A percentile compares a stretch with the other conserved stretches of the same genome.
These are phyloP conservation scores for Danionella cerebrum DNA, from an alignment of 2,113 vertebrate species.

Conservation along the genomic window DNA sequence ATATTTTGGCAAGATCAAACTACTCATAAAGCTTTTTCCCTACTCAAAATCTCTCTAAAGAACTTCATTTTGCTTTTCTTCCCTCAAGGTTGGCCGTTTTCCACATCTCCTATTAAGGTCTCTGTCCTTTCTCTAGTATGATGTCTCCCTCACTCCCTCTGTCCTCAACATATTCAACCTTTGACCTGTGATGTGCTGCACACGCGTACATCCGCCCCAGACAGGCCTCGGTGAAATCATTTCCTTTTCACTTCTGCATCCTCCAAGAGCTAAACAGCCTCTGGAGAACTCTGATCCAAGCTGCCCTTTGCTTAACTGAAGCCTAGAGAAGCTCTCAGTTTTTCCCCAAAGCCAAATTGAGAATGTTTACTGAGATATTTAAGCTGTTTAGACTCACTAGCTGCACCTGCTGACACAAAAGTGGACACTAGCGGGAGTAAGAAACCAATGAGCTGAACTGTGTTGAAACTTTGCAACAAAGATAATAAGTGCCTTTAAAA, in stretches of 20 bases:
- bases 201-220: conserved; percentile 34
- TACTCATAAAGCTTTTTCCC: neutral
- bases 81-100: neutral
- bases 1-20: neutral
- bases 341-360: neutral
- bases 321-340: conserved; percentile 25
- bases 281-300: neutral
- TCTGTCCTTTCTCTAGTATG: neutral
- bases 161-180: conserved; percentile 25
- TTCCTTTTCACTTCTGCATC: conserved; percentile 26
- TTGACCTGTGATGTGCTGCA: conserved; percentile 41
- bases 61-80: neutral
- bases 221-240: conserved; percentile 34
- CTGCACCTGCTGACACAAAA: conserved; percentile 17
- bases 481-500: too few relatives aligned
- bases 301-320: conserved; percentile 19
- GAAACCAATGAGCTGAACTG: too few relatives aligned
- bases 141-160: neutral
- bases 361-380: conserved; percentile 26
- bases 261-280: conserved; percentile 25
- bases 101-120: neutral
- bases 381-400: conserved; percentile 1
- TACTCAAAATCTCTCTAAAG: neutral
- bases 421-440: too few relatives aligned
- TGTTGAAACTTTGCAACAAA: too few relatives aligned